Base-by-base conservation (phyloP, 53 echinoderm and acorn worm genomes). In the Patiria pectinifera region DNA sequence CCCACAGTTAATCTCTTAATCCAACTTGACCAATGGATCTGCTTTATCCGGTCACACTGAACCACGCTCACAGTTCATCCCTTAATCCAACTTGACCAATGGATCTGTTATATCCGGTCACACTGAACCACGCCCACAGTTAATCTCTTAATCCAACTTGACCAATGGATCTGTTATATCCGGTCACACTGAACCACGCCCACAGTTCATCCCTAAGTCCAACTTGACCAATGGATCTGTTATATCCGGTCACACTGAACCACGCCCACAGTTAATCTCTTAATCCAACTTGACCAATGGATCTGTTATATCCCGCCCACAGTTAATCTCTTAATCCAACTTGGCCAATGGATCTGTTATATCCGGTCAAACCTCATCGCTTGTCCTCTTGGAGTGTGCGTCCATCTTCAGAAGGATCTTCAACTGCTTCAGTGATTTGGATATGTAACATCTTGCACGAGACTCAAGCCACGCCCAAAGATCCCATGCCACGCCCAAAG, bases 151-250 rank as follows among this genome's bases (percentile, higher is more conserved):
- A 66, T 60, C 74, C 48, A 43, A 25, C 71, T 78, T 61, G 61
- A 79, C 80, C 90, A 79, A 76, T 63, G 78, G 66, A 66, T 78
- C 81, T 19, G 35, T 4, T 90, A 66, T 80, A 47, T 80, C 81
- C 61, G 60, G 60, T 88, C 59, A 70, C 11, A 18, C 70, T 18
- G 16, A n/a, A n/a, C 19, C 15, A 3, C 19, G 13, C 66, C 19
- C 15, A 11, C 53, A 18, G 66, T 66, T 16, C 12, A 16, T 66
- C 66, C 3, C 66, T 66, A 3, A 66, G 4, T 16, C 66, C 66
- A 66, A 11, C 66, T 66, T 14, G 66, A 66, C 66, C 90, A 79
- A 76, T 63, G 78, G 66, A 66, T 78, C 81, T 19, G 35, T 11
- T 90, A 66, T 80, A 47, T 80, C 81, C 61, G 60, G 60, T 88